Evolutionary conservation across 2,797 vertebrate genomes (phyloP), one percentile per base, ranked within the genome.

Genomic region (Enteromius radiatus): DNA sequence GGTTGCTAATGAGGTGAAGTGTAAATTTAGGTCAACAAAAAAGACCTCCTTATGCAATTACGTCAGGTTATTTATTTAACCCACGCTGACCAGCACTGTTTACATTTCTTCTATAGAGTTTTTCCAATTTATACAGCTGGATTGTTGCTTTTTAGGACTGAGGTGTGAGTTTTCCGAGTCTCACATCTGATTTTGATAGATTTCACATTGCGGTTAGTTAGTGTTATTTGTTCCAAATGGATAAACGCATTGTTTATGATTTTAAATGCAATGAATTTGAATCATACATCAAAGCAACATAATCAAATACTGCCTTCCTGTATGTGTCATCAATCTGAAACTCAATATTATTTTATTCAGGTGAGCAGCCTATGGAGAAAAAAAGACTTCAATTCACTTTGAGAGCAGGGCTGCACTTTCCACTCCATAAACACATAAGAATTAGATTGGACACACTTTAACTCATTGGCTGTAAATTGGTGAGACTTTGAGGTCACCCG

Each of bases 381-480:
- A 73, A 74, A 81, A 63, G 17, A 82, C 90, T 91, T 90, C 90
- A 89, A 91, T 91, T 90, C 90, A 88, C 88, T 90, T 85, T 89
- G 87, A 90, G 83, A 88, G 88, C 85, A 77, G 80, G 70, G 54
- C 86, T 78, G 87, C 85, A 84, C 89, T 90, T 89, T 88, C 85
- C 82, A 87, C 84, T 90, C 90, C 85, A 88, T 92, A 91, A 91
- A 92, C 88, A 91, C 87, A 89, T 89, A 87, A 52, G 75, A 86
- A 92, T 90, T 88, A 89, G 89, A 93, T 87, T 90, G 89, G 90
- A 91, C 91, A 91, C 91, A 91, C 90, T 93, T 90, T 89, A 85
- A 91, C 83, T 89, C 89, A 91, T 90, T 91, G 90, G 90, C 89
- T 93, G 92, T 92, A 91, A 93, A 92, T 86, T 87, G 89, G 88